A percentile compares a stretch with the other conserved stretches of the same genome.
These are phyloP conservation scores for Coranthus polyacanthus DNA, from an alignment of 2,797 vertebrate species.

Conservation along the genomic window DNA sequence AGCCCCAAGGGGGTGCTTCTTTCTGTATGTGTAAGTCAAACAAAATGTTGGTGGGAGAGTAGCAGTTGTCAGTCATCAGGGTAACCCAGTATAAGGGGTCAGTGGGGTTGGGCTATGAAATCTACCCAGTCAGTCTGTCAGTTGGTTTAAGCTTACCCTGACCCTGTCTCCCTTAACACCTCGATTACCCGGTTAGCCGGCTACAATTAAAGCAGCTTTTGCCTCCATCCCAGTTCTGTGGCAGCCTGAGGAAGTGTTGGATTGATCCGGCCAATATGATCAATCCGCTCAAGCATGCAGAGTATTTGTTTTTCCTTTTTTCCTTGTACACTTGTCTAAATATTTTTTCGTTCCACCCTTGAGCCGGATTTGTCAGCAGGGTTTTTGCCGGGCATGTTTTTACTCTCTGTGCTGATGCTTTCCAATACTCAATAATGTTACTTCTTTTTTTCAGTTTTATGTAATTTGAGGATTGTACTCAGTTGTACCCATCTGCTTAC, in stretches of 20 bases:
- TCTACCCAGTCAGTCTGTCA: slow-evolving; percentile 51
- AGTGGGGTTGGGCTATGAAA: slow-evolving; percentile 53
- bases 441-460: slow-evolving; percentile 43
- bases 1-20: not conserved
- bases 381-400: slow-evolving; percentile 75
- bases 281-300: slow-evolving; percentile 76
- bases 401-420: slow-evolving; percentile 47
- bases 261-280: slow-evolving; percentile 72
- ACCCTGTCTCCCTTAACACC: slow-evolving; percentile 57
- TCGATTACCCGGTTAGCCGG: slow-evolving; percentile 54
- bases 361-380: slow-evolving; percentile 81
- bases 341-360: slow-evolving; percentile 77
- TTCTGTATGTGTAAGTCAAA: not conserved
- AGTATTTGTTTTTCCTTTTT: slow-evolving; percentile 78
- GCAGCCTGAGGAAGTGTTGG: slow-evolving; percentile 73
- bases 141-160: slow-evolving; percentile 59
- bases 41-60: no score
- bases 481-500: slow-evolving; percentile 46
- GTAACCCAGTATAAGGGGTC: slow-evolving; percentile 39
- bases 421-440: slow-evolving; percentile 37
- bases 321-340: slow-evolving; percentile 77
- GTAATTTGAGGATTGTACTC: slow-evolving; percentile 57
- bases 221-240: slow-evolving; percentile 63
- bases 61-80: slow-evolving; percentile 18
- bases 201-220: slow-evolving; percentile 68